These are phyloP conservation scores for Siderastrea siderea DNA, from an alignment of 92 coral and sea anemone genomes.

Conservation along the genomic window DNA sequence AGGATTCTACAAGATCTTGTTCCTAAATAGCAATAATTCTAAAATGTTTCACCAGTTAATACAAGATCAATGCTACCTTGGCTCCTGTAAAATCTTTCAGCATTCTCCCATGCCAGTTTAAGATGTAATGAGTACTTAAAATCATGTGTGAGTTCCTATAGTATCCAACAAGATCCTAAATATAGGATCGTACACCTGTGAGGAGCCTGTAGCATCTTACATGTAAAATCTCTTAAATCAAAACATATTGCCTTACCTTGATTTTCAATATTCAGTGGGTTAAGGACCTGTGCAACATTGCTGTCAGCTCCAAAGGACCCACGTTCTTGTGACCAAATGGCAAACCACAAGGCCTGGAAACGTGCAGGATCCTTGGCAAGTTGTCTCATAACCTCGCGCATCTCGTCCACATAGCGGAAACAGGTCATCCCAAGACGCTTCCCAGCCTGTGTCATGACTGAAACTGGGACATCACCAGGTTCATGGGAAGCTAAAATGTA, in stretches of 20 bases:
- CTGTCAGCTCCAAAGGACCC: slow-evolving; percentile 11
- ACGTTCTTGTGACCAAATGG: slow-evolving; percentile 26
- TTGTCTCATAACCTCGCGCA: slow-evolving; percentile 8
- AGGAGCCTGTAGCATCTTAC: too few relatives aligned
- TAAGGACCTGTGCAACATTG: not conserved
- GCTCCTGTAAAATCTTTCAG: too few relatives aligned
- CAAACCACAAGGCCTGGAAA: not conserved
- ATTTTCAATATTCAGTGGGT: not conserved
- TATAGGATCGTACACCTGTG: too few relatives aligned
- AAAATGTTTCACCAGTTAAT: too few relatives aligned
- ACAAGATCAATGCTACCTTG: too few relatives aligned
- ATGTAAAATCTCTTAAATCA: not conserved
- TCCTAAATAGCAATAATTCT: too few relatives aligned
- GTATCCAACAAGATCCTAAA: too few relatives aligned
- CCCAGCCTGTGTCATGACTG: slow-evolving; percentile 5
- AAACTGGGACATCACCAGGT: slow-evolving; percentile 33
- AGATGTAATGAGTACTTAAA: too few relatives aligned
- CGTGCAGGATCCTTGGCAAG: slow-evolving; percentile 14
- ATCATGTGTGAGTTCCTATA: too few relatives aligned
- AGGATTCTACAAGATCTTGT: too few relatives aligned
- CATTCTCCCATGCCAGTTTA: too few relatives aligned
- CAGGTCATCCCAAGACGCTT: slow-evolving; percentile 25
- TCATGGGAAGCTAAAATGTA: slow-evolving; percentile 8
- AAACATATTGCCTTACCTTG: slow-evolving; percentile 11
- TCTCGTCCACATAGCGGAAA: slow-evolving; percentile 40